A percentile compares a stretch with the other conserved stretches of the same genome.
Evolutionary conservation across 2,888 invertebrate species (phyloP).

Genomic region (Ennomos erosarius): DNA sequence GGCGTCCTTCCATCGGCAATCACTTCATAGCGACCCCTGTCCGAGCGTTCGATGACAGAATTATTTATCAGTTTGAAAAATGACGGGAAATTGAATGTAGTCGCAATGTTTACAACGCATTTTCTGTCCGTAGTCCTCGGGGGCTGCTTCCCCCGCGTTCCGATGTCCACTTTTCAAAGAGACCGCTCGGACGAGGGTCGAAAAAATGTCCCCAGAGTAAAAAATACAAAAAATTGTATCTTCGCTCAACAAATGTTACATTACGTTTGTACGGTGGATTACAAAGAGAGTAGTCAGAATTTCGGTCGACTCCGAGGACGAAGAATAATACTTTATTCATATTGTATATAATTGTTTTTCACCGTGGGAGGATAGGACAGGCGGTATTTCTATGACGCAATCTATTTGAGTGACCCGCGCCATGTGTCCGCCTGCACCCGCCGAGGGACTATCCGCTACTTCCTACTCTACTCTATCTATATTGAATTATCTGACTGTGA

Average conservation of each 20-base stretch:
- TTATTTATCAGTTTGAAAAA: constrained; percentile 87
- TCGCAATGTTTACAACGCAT: constrained; percentile 86
- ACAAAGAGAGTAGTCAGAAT: constrained; percentile 73
- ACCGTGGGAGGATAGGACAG: constrained; percentile 59
- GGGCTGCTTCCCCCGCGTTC: constrained; percentile 85
- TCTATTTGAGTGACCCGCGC: constrained; percentile 78
- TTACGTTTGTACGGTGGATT: constrained; percentile 72
- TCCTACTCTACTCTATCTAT: constrained; percentile 43
- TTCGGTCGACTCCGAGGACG: constrained; percentile 50
- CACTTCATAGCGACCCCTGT: constrained; percentile 85
- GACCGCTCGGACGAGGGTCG: constrained; percentile 85
- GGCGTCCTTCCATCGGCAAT: constrained; percentile 81
- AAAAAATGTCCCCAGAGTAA: constrained; percentile 83
- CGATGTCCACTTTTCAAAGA: constrained; percentile 86
- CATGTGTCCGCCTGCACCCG: constrained; percentile 59
- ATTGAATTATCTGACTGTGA: constrained; percentile 65
- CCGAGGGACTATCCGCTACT: constrained; percentile 50
- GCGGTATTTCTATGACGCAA: constrained; percentile 72
- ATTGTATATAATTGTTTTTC: constrained; percentile 78
- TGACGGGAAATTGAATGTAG: constrained; percentile 86
- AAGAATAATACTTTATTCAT: constrained; percentile 75
- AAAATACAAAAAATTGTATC: constrained; percentile 81
- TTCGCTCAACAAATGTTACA: constrained; percentile 73
- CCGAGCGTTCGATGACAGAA: constrained; percentile 85
- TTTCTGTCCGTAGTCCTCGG: constrained; percentile 83